phyloP scores from a whole-genome alignment of 2,113 vertebrate species.

The Struthio camelus region DNA sequence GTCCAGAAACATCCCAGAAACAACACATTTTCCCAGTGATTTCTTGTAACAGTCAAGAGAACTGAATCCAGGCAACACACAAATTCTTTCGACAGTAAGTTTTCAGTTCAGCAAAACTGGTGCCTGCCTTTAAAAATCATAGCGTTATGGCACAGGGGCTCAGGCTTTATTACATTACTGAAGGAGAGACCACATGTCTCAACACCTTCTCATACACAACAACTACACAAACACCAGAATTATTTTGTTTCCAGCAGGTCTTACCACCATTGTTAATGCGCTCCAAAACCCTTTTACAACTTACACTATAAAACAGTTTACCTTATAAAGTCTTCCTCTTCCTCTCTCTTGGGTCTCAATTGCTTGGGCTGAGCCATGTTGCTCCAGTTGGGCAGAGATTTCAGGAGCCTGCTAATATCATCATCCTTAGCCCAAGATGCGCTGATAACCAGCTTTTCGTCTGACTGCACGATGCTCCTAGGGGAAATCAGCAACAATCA shows the following conservation, averaged over 20 bases:
- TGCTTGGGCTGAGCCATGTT: slow-evolving; percentile 95
- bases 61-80: background rate
- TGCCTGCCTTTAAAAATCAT: background rate
- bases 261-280: background rate
- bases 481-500: background rate
- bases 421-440: slow-evolving; percentile 98
- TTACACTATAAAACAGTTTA: background rate
- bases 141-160: rapidly evolving
- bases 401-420: slow-evolving; percentile 94
- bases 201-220: background rate
- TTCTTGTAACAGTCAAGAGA: background rate
- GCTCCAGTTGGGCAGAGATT: slow-evolving; percentile 95
- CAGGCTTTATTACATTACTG: background rate
- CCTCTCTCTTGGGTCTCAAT: slow-evolving; percentile 91
- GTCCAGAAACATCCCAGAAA: background rate
- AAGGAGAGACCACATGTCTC: background rate
- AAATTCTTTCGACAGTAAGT: background rate
- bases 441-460: slow-evolving; percentile 96
- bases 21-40: background rate
- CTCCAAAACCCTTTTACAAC: background rate
- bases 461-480: slow-evolving; percentile 90
- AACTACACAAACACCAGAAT: rapidly evolving
- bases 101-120: background rate
- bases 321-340: slow-evolving; percentile 96
- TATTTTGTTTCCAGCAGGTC: background rate